Evolutionary conservation across 2,113 vertebrate species (phyloP).

Genomic region (Chauna torquata): DNA sequence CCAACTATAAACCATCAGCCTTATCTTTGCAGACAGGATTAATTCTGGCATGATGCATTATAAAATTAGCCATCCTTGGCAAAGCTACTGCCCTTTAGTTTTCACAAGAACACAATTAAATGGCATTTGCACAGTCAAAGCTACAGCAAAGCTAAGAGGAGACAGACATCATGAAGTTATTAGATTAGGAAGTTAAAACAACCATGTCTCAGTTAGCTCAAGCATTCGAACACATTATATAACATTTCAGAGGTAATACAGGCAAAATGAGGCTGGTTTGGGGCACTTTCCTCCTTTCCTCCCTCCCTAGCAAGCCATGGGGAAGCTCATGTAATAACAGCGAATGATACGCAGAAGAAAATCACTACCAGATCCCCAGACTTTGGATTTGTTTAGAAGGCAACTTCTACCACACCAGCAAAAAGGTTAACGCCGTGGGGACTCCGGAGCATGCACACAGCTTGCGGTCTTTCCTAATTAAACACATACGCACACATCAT

Average conservation of each 20-base stretch:
- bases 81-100: neutral
- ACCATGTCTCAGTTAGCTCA: neutral
- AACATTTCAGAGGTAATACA: neutral
- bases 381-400: neutral
- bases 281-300: neutral
- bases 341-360: neutral
- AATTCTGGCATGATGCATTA: constrained; percentile 7
- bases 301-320: neutral
- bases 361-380: neutral
- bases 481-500: neutral
- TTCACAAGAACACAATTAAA: constrained; percentile 44
- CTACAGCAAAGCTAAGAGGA: constrained; percentile 25
- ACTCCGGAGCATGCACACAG: neutral
- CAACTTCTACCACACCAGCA: neutral
- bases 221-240: neutral
- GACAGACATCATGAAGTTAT: constrained; percentile 21
- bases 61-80: constrained; percentile 30
- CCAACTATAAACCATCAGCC: neutral
- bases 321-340: neutral
- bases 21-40: neutral
- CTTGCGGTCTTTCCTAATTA: neutral
- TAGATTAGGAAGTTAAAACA: constrained; percentile 26
- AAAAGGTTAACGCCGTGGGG: neutral
- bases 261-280: neutral
- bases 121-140: constrained; percentile 18